phyloP scores from a whole-genome alignment of 2,888 invertebrate genomes.

The Mechanitis messenoides region DNA sequence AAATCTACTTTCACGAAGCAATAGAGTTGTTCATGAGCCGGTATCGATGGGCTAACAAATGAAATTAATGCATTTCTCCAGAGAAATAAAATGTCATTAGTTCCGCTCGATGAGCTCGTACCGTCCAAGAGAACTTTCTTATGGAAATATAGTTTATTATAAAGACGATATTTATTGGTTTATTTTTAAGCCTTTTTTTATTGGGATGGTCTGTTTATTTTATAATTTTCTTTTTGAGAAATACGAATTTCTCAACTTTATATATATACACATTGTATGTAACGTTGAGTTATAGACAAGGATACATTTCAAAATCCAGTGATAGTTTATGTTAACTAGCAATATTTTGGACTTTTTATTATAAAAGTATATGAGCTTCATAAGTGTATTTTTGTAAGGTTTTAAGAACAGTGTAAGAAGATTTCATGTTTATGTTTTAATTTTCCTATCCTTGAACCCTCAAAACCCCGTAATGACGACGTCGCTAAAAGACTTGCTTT shows the following conservation, averaged over 20 bases:
- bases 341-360: too few relatives aligned
- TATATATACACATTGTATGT: neutral
- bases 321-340: too few relatives aligned
- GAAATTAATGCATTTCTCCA: slow-evolving; percentile 73
- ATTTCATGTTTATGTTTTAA: too few relatives aligned
- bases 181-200: slow-evolving; percentile 23
- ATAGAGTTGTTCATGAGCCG: slow-evolving; percentile 52
- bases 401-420: too few relatives aligned
- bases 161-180: slow-evolving; percentile 25
- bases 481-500: too few relatives aligned
- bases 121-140: slow-evolving; percentile 43
- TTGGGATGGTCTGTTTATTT: slow-evolving; percentile 18
- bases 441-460: too few relatives aligned
- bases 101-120: slow-evolving; percentile 64
- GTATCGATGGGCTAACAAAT: slow-evolving; percentile 69
- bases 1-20: slow-evolving; percentile 56
- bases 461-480: too few relatives aligned
- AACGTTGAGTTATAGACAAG: too few relatives aligned
- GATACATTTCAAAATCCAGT: too few relatives aligned
- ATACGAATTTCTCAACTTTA: neutral
- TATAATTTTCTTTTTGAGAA: neutral
- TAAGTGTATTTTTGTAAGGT: too few relatives aligned
- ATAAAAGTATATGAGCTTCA: too few relatives aligned
- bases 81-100: slow-evolving; percentile 75
- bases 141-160: slow-evolving; percentile 50